These are phyloP conservation scores for Micropoecilia bifurca DNA, from an alignment of 2,797 vertebrate genomes.

Conservation along the genomic window DNA sequence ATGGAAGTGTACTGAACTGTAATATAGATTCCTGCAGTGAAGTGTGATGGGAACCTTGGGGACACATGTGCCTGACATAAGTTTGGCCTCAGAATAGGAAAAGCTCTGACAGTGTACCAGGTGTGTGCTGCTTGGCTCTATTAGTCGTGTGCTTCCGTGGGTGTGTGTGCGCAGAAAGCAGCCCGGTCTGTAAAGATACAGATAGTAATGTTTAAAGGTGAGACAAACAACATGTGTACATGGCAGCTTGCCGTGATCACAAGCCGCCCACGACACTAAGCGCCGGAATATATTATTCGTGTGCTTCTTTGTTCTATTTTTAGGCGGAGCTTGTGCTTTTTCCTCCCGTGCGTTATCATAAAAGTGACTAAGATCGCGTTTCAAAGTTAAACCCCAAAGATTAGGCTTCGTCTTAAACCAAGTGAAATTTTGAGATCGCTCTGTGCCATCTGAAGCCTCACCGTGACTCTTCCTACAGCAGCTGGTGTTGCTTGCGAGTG, in stretches of 20 bases:
- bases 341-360: constrained; percentile 42
- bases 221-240: constrained; percentile 73
- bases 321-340: constrained; percentile 33
- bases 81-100: constrained; percentile 63
- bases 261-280: constrained; percentile 53
- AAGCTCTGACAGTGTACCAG: constrained; percentile 71
- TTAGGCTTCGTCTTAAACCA: constrained; percentile 3
- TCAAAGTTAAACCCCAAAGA: constrained; percentile 14
- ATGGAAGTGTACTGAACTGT: constrained; percentile 74
- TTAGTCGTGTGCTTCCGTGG: constrained; percentile 47
- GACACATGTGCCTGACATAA: constrained; percentile 62
- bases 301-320: constrained; percentile 40
- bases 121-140: constrained; percentile 61
- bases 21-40: constrained; percentile 71
- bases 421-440: constrained; percentile 15
- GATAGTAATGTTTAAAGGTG: constrained; percentile 62
- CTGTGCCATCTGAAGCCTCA: constrained; percentile 16
- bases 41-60: constrained; percentile 67
- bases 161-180: constrained; percentile 32
- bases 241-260: constrained; percentile 72
- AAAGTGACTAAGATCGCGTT: constrained; percentile 7
- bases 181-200: constrained; percentile 56
- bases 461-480: constrained; percentile 31
- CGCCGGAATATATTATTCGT: constrained; percentile 46
- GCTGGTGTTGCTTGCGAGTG: constrained; percentile 35